Percentiles rank a stretch among this genome's conserved stretches.
Evolutionary conservation across 1,140 invertebrate genomes (phyloP).

Genomic region (Mycetomoellerius zeteki): DNA sequence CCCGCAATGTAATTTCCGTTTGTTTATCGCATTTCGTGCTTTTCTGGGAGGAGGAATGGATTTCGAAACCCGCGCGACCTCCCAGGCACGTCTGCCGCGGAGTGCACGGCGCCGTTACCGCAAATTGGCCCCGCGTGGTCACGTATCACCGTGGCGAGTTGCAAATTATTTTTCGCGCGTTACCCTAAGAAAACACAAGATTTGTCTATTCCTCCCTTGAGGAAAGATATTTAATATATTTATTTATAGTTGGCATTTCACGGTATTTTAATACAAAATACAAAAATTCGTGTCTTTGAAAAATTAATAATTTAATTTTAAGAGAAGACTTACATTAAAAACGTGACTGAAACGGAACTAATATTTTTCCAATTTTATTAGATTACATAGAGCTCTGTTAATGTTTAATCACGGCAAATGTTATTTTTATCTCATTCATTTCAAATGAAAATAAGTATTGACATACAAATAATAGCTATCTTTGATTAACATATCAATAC

Average conservation of each 20-base stretch:
- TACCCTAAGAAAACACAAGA: constrained; percentile 26
- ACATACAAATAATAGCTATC: constrained; percentile 2
- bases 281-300: background rate
- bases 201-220: background rate
- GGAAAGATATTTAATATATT: background rate
- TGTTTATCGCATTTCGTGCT: constrained; percentile 63
- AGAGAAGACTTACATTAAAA: background rate
- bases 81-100: constrained; percentile 49
- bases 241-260: background rate
- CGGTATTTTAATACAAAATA: background rate
- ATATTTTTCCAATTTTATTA: background rate
- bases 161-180: constrained; percentile 53
- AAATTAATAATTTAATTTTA: background rate
- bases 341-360: background rate
- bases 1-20: constrained; percentile 61
- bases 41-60: constrained; percentile 50
- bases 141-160: constrained; percentile 49
- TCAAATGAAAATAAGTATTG: constrained; percentile 29
- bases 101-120: constrained; percentile 41
- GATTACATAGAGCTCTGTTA: background rate
- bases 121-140: constrained; percentile 57
- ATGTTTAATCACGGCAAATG: constrained; percentile 10
- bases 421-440: constrained; percentile 12
- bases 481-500: constrained; percentile 16
- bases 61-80: constrained; percentile 48